phyloP scores from a whole-genome alignment of 30 jellyfish, hydroid and myxozoan species.

The Cassiopea andromeda region DNA sequence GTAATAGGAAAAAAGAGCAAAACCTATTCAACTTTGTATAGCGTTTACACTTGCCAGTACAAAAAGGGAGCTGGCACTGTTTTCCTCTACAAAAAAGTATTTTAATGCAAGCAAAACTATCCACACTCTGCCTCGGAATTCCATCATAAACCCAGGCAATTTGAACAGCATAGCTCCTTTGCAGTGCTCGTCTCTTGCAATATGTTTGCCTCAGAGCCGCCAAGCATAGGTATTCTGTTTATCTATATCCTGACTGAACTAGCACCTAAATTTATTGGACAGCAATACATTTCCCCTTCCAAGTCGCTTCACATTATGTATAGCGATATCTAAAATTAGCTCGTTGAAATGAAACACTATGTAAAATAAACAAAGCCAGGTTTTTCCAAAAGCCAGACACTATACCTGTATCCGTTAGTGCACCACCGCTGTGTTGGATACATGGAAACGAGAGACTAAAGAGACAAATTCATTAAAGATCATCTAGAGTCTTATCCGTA shows the following conservation, averaged over 20 bases:
- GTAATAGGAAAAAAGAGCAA: too few relatives aligned
- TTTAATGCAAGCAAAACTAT: too few relatives aligned
- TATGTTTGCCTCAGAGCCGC: too few relatives aligned
- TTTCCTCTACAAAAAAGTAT: too few relatives aligned
- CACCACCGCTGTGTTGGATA: constrained; percentile 14
- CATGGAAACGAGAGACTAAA: constrained; percentile 18
- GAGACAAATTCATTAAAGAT: constrained; percentile 43
- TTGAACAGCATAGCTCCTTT: too few relatives aligned
- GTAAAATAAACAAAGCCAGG: background rate
- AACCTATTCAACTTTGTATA: too few relatives aligned
- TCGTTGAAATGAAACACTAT: background rate
- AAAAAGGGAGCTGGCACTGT: too few relatives aligned
- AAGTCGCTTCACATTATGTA: background rate
- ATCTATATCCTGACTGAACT: background rate
- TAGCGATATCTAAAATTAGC: background rate
- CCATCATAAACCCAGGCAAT: too few relatives aligned
- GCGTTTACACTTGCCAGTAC: too few relatives aligned
- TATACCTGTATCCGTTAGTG: constrained; percentile 15
- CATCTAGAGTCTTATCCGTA: constrained; percentile 18
- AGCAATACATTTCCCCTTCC: background rate
- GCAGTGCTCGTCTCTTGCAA: too few relatives aligned
- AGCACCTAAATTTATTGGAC: background rate
- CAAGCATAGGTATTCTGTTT: too few relatives aligned
- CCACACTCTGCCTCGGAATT: too few relatives aligned
- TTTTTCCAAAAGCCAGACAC: background rate